Conservation (phyloP, 2,797 vertebrate genomes). For the Chaenodraco wilsoni region DNA sequence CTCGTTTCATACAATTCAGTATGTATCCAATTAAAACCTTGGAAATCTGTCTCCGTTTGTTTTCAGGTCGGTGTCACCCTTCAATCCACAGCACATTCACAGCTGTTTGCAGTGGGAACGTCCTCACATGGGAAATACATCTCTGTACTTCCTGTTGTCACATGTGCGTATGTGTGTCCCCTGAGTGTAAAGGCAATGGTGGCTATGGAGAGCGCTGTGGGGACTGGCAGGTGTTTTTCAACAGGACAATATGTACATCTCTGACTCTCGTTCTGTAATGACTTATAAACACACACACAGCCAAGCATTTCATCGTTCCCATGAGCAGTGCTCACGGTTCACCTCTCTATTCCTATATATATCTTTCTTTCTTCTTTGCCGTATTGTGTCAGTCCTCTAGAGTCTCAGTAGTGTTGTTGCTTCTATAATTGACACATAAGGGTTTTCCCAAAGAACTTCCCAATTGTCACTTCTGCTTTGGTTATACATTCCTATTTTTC, state of each 20-base stretch:
- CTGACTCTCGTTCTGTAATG: slow-evolving; percentile 44
- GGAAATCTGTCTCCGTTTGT: slow-evolving; percentile 16
- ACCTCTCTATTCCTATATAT: too few relatives aligned
- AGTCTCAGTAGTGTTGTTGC: neutral
- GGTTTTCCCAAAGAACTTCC: neutral
- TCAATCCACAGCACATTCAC: slow-evolving; percentile 8
- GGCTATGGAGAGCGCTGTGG: slow-evolving; percentile 44
- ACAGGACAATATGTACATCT: slow-evolving; percentile 34
- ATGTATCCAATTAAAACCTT: slow-evolving; percentile 15
- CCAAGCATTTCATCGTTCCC: slow-evolving; percentile 42
- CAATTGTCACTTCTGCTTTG: neutral
- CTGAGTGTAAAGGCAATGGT: slow-evolving; percentile 19
- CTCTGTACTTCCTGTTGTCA: slow-evolving; percentile 34
- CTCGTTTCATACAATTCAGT: neutral
- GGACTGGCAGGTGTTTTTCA: slow-evolving; percentile 36
- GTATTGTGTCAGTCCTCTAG: neutral
- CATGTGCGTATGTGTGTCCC: slow-evolving; percentile 11
- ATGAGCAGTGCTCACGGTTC: slow-evolving; percentile 45
- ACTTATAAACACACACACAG: slow-evolving; percentile 31
- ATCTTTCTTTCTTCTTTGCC: too few relatives aligned
- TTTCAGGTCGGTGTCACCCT: slow-evolving; percentile 28
- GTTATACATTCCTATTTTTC: neutral
- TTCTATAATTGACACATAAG: neutral
- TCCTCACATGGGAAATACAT: slow-evolving; percentile 29
- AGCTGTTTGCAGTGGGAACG: slow-evolving; percentile 23